A percentile compares a stretch with the other conserved stretches of the same genome.
Evolutionary conservation across 2,113 vertebrate species (phyloP).

Genomic region (Gasterosteus nipponicus): DNA sequence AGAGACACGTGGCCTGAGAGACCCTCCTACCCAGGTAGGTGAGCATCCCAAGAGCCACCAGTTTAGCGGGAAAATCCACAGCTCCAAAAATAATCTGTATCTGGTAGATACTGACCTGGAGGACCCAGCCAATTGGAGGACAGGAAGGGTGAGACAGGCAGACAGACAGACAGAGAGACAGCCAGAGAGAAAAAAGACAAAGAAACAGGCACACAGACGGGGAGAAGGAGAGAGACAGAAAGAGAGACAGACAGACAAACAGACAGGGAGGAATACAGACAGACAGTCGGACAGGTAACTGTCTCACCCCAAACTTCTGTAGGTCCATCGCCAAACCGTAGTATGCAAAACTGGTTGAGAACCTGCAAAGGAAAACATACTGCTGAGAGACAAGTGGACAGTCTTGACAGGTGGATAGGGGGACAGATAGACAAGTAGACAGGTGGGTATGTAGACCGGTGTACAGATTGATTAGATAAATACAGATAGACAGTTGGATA

Average conservation of each 20-base stretch:
- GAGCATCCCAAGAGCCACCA: constrained; percentile 82
- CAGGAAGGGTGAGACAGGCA: not conserved
- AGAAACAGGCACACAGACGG: not conserved
- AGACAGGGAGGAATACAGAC: not conserved
- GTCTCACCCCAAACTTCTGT: constrained; percentile 88
- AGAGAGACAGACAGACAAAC: not conserved
- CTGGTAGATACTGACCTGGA: constrained; percentile 87
- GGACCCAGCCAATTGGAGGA: constrained; percentile 16
- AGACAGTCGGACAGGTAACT: constrained; percentile 7
- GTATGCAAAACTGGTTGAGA: constrained; percentile 92
- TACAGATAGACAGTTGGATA: too few species aligned
- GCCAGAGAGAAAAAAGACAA: not conserved
- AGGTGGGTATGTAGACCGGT: too few species aligned
- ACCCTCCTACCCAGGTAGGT: constrained; percentile 85
- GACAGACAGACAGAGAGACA: not conserved
- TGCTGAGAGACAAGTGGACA: not conserved
- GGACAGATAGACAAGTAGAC: not conserved
- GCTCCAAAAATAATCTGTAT: constrained; percentile 91
- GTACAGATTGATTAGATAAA: too few species aligned
- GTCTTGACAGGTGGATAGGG: not conserved
- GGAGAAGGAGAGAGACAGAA: too few species aligned
- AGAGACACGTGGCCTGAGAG: constrained; percentile 77
- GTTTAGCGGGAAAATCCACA: constrained; percentile 90
- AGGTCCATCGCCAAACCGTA: constrained; percentile 93
- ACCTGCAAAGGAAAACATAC: constrained; percentile 65